phyloP scores from a whole-genome alignment of 64 coral and sea anemone species.

The Trachythela sp. region DNA sequence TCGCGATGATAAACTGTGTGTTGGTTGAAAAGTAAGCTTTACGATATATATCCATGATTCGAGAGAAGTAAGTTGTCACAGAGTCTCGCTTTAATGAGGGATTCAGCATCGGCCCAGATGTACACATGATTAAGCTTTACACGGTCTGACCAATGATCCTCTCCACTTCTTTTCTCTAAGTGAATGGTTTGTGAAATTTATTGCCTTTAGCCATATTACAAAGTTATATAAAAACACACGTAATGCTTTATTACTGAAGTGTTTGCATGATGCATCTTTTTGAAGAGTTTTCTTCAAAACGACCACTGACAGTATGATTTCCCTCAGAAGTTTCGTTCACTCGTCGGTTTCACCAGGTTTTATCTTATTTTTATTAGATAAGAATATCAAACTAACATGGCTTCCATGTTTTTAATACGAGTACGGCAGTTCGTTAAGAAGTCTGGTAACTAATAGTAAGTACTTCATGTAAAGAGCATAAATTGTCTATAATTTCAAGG shows the following conservation, averaged over 20 bases:
- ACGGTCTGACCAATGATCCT: slow-evolving; percentile 44
- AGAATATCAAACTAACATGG: no score
- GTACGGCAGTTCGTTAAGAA: no score
- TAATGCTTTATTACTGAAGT: no score
- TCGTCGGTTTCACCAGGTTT: slow-evolving; percentile 46
- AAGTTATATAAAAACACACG: no score
- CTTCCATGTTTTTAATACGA: no score
- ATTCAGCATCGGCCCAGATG: slow-evolving; percentile 66
- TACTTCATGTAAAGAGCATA: no score
- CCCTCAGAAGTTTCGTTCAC: not conserved
- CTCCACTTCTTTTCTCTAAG: slow-evolving; percentile 45
- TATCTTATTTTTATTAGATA: not conserved
- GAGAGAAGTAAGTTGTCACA: slow-evolving; percentile 32
- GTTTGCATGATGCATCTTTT: not conserved
- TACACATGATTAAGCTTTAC: slow-evolving; percentile 56
- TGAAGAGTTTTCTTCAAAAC: not conserved
- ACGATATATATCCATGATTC: slow-evolving; percentile 46
- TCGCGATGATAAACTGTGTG: slow-evolving; percentile 44
- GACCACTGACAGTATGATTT: not conserved
- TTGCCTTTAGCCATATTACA: slow-evolving; percentile 7
- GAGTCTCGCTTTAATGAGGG: slow-evolving; percentile 54
- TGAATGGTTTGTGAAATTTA: not conserved
- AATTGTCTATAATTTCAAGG: no score
- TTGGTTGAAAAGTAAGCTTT: slow-evolving; percentile 58
- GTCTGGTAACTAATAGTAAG: no score